These are phyloP conservation scores for Maniola jurtina DNA, from an alignment of 1,140 invertebrate genomes.

Conservation along the genomic window DNA sequence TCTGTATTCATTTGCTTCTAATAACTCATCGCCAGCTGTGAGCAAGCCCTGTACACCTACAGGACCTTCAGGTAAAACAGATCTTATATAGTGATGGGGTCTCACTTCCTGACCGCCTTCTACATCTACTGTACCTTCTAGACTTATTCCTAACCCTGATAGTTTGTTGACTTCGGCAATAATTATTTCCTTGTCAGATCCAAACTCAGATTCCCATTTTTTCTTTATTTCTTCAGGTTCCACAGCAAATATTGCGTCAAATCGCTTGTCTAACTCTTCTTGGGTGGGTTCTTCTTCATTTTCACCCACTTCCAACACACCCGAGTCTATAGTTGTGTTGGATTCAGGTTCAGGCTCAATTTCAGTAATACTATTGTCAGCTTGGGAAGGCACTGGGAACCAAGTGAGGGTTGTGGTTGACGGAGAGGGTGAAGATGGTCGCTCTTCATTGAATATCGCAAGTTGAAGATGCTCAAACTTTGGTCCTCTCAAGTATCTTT, in stretches of 20 bases:
- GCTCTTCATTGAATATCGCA: constrained; percentile 86
- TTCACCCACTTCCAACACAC: constrained; percentile 75
- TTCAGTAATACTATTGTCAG: constrained; percentile 78
- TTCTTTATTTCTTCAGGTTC: constrained; percentile 79
- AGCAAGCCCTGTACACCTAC: constrained; percentile 90
- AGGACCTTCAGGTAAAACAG: constrained; percentile 92
- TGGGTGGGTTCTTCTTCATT: constrained; percentile 77
- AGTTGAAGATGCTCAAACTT: constrained; percentile 94
- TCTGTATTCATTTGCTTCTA: constrained; percentile 92
- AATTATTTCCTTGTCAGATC: constrained; percentile 85
- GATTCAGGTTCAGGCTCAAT: constrained; percentile 84
- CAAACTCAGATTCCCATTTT: constrained; percentile 87
- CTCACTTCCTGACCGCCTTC: constrained; percentile 90
- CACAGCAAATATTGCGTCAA: constrained; percentile 79
- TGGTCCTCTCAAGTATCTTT: constrained; percentile 91
- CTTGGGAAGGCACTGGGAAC: constrained; percentile 82
- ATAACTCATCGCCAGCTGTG: constrained; percentile 92
- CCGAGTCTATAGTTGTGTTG: constrained; percentile 82
- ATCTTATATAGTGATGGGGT: constrained; percentile 92
- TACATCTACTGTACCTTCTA: constrained; percentile 95
- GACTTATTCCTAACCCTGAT: constrained; percentile 92
- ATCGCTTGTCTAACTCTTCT: constrained; percentile 78
- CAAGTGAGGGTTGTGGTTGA: constrained; percentile 87
- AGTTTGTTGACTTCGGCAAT: constrained; percentile 92
- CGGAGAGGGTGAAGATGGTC: constrained; percentile 83